phyloP scores from a whole-genome alignment of 2,888 invertebrate species.

The Phengaris alcon region DNA sequence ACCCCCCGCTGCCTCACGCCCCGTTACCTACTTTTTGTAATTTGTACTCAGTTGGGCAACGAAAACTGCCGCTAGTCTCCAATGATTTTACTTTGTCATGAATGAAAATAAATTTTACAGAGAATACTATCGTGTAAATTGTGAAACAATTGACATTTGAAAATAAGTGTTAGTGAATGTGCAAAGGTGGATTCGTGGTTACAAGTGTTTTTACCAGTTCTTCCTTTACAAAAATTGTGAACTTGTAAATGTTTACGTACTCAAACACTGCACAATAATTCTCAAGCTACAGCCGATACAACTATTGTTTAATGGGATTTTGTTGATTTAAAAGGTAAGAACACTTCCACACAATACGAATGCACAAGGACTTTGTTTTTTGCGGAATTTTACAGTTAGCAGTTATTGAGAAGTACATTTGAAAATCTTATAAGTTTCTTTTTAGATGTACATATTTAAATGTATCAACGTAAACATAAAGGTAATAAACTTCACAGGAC shows the following conservation, averaged over 20 bases:
- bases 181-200: conserved; percentile 44
- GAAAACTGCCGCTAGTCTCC: conserved; percentile 59
- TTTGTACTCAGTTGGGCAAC: conserved; percentile 50
- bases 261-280: conserved; percentile 56
- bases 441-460: background rate
- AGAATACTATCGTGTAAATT: conserved; percentile 47
- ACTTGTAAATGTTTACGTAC: conserved; percentile 70
- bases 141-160: conserved; percentile 30
- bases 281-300: conserved; percentile 55
- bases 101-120: conserved; percentile 64
- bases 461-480: background rate
- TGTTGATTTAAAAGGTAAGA: conserved; percentile 70
- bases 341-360: background rate
- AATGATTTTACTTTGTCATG: conserved; percentile 70
- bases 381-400: background rate
- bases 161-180: conserved; percentile 49
- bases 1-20: conserved; percentile 54
- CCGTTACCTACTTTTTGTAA: conserved; percentile 33
- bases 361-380: background rate
- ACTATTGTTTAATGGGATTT: conserved; percentile 74
- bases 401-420: background rate
- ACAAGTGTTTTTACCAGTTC: conserved; percentile 61
- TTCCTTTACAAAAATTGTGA: conserved; percentile 62
- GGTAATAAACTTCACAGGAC: background rate
- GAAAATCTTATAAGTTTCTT: conserved; percentile 5